phyloP scores from a whole-genome alignment of 2,888 invertebrate species.

The Himalopsyche kuldschensis region DNA sequence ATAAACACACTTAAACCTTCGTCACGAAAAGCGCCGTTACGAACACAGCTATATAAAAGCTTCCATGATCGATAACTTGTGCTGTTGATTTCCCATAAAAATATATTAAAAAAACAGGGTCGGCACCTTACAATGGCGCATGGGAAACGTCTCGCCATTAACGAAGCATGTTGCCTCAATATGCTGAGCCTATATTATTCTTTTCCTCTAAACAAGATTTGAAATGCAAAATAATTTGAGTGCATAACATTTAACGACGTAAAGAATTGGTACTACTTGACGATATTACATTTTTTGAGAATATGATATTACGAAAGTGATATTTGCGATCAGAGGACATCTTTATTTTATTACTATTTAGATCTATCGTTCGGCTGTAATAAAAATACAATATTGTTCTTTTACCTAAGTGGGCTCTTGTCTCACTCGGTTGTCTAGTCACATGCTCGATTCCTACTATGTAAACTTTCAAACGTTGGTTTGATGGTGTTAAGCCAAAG shows the following conservation, averaged over 20 bases:
- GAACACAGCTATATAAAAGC: background rate
- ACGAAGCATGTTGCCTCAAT: background rate
- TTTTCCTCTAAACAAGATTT: background rate
- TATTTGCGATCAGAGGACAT: too few species aligned
- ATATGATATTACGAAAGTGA: too few species aligned
- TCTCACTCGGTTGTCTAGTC: too few species aligned
- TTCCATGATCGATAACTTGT: background rate
- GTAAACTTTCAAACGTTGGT: too few species aligned
- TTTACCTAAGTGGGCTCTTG: too few species aligned
- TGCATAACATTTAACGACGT: background rate
- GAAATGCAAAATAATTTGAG: background rate
- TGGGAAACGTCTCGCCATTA: slow-evolving; percentile 3
- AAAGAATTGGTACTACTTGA: background rate
- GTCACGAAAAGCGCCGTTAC: background rate
- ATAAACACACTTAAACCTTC: background rate
- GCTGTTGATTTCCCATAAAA: slow-evolving; percentile 29
- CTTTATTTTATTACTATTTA: too few species aligned
- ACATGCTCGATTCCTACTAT: too few species aligned
- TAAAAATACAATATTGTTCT: too few species aligned
- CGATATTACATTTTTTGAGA: background rate
- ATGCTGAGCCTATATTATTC: background rate
- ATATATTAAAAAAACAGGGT: slow-evolving; percentile 26
- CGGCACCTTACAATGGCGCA: slow-evolving; percentile 4
- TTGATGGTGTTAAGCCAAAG: too few species aligned
- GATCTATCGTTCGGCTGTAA: too few species aligned